Percentiles rank a stretch among this genome's conserved stretches.
Conservation (phyloP, 2,113 vertebrate genomes). For the Antennarius striatus region DNA sequence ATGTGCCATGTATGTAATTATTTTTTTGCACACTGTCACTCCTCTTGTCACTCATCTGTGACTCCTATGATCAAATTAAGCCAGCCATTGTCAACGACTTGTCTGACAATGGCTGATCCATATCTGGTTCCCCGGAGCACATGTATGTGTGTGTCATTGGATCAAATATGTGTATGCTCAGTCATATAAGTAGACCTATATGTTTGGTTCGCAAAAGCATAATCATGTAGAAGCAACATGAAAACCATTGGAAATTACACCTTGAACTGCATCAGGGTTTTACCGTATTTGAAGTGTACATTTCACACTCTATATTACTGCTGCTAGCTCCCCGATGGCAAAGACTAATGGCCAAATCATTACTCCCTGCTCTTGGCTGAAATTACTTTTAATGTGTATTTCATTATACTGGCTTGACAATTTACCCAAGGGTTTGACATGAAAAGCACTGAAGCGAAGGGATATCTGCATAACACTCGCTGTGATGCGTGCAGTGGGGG, state of each 20-base stretch:
- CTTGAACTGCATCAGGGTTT: neutral
- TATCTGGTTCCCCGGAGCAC: too few species aligned
- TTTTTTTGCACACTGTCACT: too few species aligned
- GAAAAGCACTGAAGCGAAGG: conserved; percentile 7
- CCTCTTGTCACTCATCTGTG: too few species aligned
- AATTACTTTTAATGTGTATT: conserved; percentile 29
- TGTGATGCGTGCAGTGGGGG: neutral
- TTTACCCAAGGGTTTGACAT: conserved; percentile 13
- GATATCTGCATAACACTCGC: neutral
- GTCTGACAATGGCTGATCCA: too few species aligned
- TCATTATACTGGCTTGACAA: conserved; percentile 13
- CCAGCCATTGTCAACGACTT: too few species aligned
- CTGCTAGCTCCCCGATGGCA: conserved; percentile 28
- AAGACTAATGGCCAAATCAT: conserved; percentile 25
- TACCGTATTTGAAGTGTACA: neutral
- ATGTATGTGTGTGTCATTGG: too few species aligned
- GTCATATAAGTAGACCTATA: too few species aligned
- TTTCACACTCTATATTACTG: conserved; percentile 1
- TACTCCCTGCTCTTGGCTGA: conserved; percentile 12
- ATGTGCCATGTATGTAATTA: too few species aligned
- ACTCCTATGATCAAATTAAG: too few species aligned
- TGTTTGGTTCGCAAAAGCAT: too few species aligned
- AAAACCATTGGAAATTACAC: neutral
- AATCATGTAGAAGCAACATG: neutral
- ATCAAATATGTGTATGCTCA: too few species aligned